Conservation (phyloP, 2,113 vertebrate species). For the Brevimyrus niger region DNA sequence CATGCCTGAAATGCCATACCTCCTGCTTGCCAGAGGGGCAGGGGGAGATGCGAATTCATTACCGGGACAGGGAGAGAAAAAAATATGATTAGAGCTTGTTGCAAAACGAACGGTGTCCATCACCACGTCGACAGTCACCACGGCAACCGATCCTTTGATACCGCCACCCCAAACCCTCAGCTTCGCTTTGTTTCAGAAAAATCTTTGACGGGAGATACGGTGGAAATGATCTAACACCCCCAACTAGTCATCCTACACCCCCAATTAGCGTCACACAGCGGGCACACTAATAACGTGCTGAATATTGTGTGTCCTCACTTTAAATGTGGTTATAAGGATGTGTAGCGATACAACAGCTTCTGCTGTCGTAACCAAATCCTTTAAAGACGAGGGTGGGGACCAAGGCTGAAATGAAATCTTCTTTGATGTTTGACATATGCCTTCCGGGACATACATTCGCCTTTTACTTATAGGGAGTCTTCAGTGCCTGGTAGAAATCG, state of each 20-base stretch:
- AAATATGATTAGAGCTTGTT: neutral
- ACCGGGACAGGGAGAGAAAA: neutral
- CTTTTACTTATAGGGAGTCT: neutral
- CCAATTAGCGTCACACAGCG: neutral
- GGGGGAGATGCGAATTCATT: neutral
- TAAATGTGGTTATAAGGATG: neutral
- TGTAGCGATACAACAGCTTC: neutral
- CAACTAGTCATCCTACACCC: neutral
- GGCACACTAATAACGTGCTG: neutral
- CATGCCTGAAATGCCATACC: neutral
- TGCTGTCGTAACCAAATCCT: neutral
- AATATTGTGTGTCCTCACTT: neutral
- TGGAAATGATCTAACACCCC: neutral
- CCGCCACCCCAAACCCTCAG: neutral
- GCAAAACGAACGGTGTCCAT: neutral
- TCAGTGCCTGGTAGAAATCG: neutral
- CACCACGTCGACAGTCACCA: neutral
- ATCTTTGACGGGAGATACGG: neutral
- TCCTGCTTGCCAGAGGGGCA: neutral
- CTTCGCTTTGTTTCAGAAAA: neutral
- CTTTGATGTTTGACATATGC: neutral
- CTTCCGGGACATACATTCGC: neutral
- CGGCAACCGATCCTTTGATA: neutral
- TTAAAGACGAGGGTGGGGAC: neutral
- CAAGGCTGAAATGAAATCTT: neutral